phyloP scores from a whole-genome alignment of 2,888 invertebrate genomes.

The Rhaphigaster nebulosa region DNA sequence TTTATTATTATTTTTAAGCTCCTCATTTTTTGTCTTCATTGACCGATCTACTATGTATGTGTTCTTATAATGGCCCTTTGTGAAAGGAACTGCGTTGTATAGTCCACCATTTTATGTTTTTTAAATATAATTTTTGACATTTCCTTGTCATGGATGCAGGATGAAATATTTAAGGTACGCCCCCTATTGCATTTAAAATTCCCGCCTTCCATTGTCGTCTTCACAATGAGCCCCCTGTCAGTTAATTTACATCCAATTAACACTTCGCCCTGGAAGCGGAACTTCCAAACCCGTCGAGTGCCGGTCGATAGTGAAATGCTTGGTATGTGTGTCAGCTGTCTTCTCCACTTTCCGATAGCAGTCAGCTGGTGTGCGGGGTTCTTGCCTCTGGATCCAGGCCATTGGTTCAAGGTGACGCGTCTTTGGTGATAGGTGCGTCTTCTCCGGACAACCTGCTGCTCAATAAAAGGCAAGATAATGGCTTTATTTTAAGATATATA shows the following conservation, averaged over 20 bases:
- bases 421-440: background rate
- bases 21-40: no score
- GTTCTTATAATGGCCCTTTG: no score
- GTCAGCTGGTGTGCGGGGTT: background rate
- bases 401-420: slow-evolving; percentile 8
- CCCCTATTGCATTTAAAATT: background rate
- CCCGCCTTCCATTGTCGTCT: background rate
- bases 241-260: slow-evolving; percentile 10
- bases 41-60: no score
- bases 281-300: slow-evolving; percentile 2
- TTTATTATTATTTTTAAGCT: no score
- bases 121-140: no score
- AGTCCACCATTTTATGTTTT: no score
- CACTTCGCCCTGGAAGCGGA: background rate
- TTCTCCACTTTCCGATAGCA: background rate
- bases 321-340: slow-evolving; percentile 23
- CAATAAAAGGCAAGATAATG: no score
- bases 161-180: background rate
- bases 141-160: no score
- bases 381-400: background rate
- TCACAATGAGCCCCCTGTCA: background rate
- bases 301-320: slow-evolving; percentile 7
- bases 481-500: no score
- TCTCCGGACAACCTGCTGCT: no score
- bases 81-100: no score